Percentiles rank a stretch among this genome's conserved stretches.
Evolutionary conservation across 1,140 invertebrate species (phyloP).

Genomic region (Anthonomus grandis): DNA sequence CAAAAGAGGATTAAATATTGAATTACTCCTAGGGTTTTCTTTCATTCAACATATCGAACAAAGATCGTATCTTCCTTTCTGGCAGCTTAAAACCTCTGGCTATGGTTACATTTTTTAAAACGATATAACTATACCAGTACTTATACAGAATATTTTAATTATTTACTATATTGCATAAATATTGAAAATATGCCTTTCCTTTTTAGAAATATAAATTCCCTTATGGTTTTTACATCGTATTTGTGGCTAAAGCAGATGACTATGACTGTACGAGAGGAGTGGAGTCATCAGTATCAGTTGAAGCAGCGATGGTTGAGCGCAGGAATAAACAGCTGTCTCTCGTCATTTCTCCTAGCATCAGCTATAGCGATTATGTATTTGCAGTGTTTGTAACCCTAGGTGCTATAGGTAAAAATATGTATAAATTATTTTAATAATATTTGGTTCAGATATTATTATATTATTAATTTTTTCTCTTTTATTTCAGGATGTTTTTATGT

Average conservation of each 20-base stretch:
- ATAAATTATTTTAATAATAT: neutral
- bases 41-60: too few species aligned
- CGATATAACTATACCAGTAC: too few species aligned
- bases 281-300: slow-evolving; percentile 28
- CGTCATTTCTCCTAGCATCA: slow-evolving; percentile 56
- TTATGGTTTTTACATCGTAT: slow-evolving; percentile 74
- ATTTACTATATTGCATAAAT: too few species aligned
- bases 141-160: too few species aligned
- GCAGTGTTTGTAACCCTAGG: slow-evolving; percentile 56
- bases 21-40: too few species aligned
- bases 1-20: too few species aligned
- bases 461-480: slow-evolving; percentile 22
- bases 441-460: neutral
- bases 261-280: slow-evolving; percentile 59
- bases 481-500: slow-evolving; percentile 59
- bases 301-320: too few species aligned
- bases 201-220: slow-evolving; percentile 64
- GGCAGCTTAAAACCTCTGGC: too few species aligned
- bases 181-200: slow-evolving; percentile 9
- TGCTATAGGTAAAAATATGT: slow-evolving; percentile 22
- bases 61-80: too few species aligned
- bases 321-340: slow-evolving; percentile 58
- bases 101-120: too few species aligned
- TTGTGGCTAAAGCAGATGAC: slow-evolving; percentile 76
- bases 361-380: slow-evolving; percentile 59